Evolutionary conservation across 2,888 invertebrate genomes (phyloP), one percentile per base, ranked within the genome.

Genomic region (Ephialtes manifestator): DNA sequence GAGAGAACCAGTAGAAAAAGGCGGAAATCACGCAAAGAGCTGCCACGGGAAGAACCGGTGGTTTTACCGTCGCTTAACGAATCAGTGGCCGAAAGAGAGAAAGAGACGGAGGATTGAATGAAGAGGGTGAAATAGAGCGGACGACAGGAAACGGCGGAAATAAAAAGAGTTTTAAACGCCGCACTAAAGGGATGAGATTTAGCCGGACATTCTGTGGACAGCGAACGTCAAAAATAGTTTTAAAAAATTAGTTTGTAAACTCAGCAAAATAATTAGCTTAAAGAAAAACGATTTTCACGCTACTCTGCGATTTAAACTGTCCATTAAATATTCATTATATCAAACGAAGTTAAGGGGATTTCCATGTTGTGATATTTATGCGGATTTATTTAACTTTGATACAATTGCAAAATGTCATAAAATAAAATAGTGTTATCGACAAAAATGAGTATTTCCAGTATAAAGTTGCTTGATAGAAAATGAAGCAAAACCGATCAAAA

Each of bases 21-120:
- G 71, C 86, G 86, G 84, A 88, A 87, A 88, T 88, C 87, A 88
- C 77, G 87, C 76, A 80, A 85, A 84, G 83, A 85, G 83, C 71
- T 28, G 60, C 75, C 60, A 81, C 84, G 84, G 67, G 76, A 85
- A 75, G 65, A 28, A 78, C 78, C 82, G 80, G 71, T 65, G 83
- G 80, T 80, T 83, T 80, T 80, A 71, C 86, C 85, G 85, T 79
- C 85, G 85, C 80, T 85, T 77, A 83, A 80, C 83, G 85, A 83
- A 76, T 85, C 82, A 77, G 63, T 46, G 72, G 48, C 24, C 39
- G 15, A 8, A 10, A 18, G 46, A 48, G 68, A 24, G 43, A 18
- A 13, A 24, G 24, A 20, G 67, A 63, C 18, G 18, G 20, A 65
- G 20, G 48, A 24, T 28, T 48, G 18, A 28, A 31, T 18, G 35